Conservation (phyloP, 2,797 vertebrate species). For the Diplodus puntazzo region DNA sequence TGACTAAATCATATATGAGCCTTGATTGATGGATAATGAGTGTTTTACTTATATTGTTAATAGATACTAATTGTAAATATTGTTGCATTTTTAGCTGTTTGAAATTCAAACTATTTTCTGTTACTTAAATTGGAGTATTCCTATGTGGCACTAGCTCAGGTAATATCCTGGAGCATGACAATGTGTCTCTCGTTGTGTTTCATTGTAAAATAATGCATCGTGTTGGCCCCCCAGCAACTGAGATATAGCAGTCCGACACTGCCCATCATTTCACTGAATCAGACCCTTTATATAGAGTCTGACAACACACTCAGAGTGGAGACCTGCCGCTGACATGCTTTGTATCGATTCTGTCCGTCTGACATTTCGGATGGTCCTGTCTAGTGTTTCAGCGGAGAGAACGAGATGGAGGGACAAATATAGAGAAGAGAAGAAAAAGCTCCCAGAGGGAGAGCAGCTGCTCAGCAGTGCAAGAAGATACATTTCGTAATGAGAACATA, state of each 20-base stretch:
- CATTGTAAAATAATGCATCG: background rate
- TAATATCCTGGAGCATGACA: conserved; percentile 1
- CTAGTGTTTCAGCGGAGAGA: conserved; percentile 65
- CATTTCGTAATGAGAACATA: conserved; percentile 83
- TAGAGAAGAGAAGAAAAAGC: conserved; percentile 35
- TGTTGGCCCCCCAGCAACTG: conserved; percentile 29
- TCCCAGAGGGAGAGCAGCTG: conserved; percentile 68
- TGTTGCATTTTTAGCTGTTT: background rate
- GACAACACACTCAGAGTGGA: conserved; percentile 59
- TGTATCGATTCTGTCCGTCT: conserved; percentile 76
- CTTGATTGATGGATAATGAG: background rate
- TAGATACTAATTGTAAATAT: background rate
- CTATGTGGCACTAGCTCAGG: background rate
- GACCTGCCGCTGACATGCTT: conserved; percentile 70
- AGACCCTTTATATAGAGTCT: conserved; percentile 60
- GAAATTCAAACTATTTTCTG: background rate
- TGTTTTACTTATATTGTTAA: background rate
- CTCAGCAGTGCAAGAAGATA: conserved; percentile 82
- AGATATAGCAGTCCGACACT: conserved; percentile 34
- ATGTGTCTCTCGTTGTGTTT: conserved; percentile 2
- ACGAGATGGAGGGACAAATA: conserved; percentile 45
- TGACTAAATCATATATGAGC: background rate
- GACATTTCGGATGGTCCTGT: conserved; percentile 68
- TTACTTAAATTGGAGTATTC: background rate
- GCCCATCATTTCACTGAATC: conserved; percentile 62